Percentiles rank a stretch among this genome's conserved stretches.
Evolutionary conservation across 1,140 invertebrate genomes (phyloP).

Genomic region (Diorhabda carinulata): DNA sequence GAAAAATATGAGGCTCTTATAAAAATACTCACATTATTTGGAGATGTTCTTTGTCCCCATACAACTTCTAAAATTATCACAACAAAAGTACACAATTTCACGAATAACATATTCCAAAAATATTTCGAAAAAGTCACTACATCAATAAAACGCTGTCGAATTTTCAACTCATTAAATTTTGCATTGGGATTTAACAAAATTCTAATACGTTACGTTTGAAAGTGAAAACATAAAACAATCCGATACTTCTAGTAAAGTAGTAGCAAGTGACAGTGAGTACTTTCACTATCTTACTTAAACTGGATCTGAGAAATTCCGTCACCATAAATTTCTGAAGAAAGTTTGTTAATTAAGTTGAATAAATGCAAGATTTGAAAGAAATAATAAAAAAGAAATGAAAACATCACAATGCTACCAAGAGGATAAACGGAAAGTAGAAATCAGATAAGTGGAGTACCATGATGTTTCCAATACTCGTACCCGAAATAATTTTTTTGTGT

Average conservation of each 20-base stretch:
- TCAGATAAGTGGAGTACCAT: too few species aligned
- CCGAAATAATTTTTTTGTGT: too few species aligned
- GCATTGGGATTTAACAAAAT: background rate
- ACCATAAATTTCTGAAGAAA: slow-evolving; percentile 21
- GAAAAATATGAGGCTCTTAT: too few species aligned
- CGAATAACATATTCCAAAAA: background rate
- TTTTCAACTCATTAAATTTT: background rate
- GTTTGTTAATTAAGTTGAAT: slow-evolving; percentile 1
- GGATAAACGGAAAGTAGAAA: too few species aligned
- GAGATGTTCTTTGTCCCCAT: background rate
- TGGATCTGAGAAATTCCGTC: slow-evolving; percentile 20
- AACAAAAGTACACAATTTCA: background rate
- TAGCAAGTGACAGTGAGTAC: slow-evolving; percentile 7
- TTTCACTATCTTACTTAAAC: slow-evolving; percentile 18
- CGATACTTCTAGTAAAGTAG: background rate
- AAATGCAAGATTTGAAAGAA: too few species aligned
- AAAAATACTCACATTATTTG: background rate
- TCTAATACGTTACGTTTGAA: background rate
- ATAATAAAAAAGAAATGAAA: too few species aligned
- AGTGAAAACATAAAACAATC: background rate
- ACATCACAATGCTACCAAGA: too few species aligned
- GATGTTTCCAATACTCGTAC: too few species aligned
- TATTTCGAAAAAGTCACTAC: background rate
- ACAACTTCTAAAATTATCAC: background rate
- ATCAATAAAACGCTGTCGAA: background rate